Conservation (phyloP, 2,888 invertebrate species). For the Drosophila nr. perissopoda region DNA sequence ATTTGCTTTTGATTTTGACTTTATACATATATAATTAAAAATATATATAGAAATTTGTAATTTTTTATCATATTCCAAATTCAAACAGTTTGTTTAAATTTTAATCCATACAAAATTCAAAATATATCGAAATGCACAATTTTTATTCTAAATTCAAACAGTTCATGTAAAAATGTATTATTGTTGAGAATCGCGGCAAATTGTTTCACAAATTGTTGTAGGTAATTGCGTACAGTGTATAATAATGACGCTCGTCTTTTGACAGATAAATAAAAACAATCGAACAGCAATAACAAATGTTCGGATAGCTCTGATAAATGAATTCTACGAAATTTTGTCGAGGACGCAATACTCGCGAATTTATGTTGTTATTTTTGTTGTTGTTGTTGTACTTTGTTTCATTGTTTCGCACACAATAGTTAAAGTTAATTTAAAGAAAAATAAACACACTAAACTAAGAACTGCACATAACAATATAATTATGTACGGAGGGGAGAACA, state of each 20-base stretch:
- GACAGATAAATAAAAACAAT: conserved; percentile 71
- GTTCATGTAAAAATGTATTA: no score
- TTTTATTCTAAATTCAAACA: no score
- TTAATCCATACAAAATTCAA: no score
- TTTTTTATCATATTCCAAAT: no score
- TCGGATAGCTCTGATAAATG: conserved; percentile 65
- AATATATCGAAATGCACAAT: no score
- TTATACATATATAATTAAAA: no score
- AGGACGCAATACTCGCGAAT: conserved; percentile 61
- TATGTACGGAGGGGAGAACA: conserved; percentile 13
- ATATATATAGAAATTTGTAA: no score
- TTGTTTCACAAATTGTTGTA: background rate
- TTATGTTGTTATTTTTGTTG: conserved; percentile 19
- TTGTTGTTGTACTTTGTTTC: conserved; percentile 18
- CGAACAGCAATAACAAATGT: conserved; percentile 72
- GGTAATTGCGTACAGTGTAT: background rate
- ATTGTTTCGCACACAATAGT: conserved; percentile 27
- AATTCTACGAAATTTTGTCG: conserved; percentile 71
- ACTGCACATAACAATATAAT: conserved; percentile 34
- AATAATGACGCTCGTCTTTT: conserved; percentile 53
- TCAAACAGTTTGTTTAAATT: no score
- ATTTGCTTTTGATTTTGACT: no score
- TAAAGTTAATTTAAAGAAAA: conserved; percentile 58
- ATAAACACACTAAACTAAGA: conserved; percentile 47
- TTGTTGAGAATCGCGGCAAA: background rate